Base-by-base conservation (phyloP, 2,888 invertebrate species). In the Lutraria lutraria region DNA sequence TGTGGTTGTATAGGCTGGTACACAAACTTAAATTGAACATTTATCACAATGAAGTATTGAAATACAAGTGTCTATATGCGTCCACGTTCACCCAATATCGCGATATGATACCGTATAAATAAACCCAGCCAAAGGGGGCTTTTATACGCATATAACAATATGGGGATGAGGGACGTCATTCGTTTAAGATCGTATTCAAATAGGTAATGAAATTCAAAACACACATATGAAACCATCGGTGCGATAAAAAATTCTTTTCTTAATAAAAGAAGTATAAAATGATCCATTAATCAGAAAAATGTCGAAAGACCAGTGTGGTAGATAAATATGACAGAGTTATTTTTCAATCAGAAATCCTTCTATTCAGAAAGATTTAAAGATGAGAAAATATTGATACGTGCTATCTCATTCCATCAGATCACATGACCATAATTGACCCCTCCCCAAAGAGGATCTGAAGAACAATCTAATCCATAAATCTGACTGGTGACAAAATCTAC, bases 11-110 rank as follows among this genome's bases (percentile, higher is more conserved):
- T 43, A 85, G 85, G 43, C 31, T 56, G 56, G 16, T 85, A 85
- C 80, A 85, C 85, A 80, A 88, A 60, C 85, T 88, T 82, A 52
- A 88, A 88, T 88, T 88, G 83, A 88, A 86, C 85, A 85, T 88
- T 86, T 85, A 85, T 88, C 83, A 88, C 85, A 85, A 85, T 85
- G 29, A 34, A 21, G 79, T 54, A 85, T 85, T 43, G 85, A 85
- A 85, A 80, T 54, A 76, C 34, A 85, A 80, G 84, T 72, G 85
- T 85, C 80, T 85, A 80, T 85, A 85, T 80, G 79, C 79, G 85
- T 80, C 15, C 80, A 79, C 80, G 85, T 85, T 85, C 80, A 56
- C 80, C 29, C 76, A 80, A 85, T 85, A 85, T 34, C 25, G 85
- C 34, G 79, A 85, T 85, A 85, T 83, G 85, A 86, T 86, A 85